These are phyloP conservation scores for Percopsis transmontana DNA, from an alignment of 2,113 vertebrate species.

Conservation along the genomic window DNA sequence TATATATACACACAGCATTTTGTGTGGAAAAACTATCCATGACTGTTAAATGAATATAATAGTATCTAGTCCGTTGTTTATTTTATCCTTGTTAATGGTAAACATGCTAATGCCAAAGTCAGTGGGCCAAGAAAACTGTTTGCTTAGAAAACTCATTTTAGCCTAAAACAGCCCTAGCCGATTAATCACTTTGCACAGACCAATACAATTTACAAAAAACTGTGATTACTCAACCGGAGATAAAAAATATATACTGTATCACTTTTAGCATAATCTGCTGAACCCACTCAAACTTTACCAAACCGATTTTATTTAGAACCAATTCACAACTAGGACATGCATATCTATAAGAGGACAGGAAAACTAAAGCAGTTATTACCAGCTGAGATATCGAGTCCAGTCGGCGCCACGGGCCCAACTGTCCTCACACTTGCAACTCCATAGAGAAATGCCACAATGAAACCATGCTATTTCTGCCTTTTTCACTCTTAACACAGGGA, in stretches of 20 bases:
- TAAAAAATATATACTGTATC: neutral
- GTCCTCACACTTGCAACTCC: slow-evolving; percentile 7
- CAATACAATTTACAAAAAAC: too few species aligned
- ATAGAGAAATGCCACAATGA: slow-evolving; percentile 26
- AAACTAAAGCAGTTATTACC: slow-evolving; percentile 1
- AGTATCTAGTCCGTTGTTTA: slow-evolving; percentile 16
- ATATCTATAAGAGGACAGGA: neutral
- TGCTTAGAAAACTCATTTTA: too few species aligned
- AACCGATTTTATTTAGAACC: neutral
- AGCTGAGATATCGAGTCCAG: slow-evolving; percentile 13
- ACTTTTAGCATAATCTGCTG: neutral
- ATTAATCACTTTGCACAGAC: too few species aligned
- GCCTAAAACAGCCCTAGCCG: too few species aligned
- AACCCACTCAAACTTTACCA: neutral
- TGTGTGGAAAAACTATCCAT: too few species aligned
- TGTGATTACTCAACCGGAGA: too few species aligned
- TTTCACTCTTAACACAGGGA: slow-evolving; percentile 37
- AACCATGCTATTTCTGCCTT: slow-evolving; percentile 41
- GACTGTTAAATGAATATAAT: too few species aligned
- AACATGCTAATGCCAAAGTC: slow-evolving; percentile 13
- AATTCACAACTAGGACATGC: neutral
- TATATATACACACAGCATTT: slow-evolving; percentile 51
- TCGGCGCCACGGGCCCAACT: neutral
- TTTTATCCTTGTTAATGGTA: slow-evolving; percentile 8
- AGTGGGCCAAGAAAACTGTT: neutral